A percentile compares a stretch with the other conserved stretches of the same genome.
Conservation (phyloP, 2,113 vertebrate genomes). For the Platysteira castanea region DNA sequence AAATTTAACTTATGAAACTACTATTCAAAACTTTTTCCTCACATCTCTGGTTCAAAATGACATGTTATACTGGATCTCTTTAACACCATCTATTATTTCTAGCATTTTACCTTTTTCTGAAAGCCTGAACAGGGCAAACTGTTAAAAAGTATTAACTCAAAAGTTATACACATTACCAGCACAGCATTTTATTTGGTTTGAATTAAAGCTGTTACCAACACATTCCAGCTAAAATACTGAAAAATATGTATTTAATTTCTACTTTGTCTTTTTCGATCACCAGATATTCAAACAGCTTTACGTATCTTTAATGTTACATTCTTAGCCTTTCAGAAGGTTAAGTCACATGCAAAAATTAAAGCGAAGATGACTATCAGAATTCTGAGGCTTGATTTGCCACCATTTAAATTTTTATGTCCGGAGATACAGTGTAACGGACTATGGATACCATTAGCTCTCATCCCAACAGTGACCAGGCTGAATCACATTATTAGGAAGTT, state of each 20-base stretch:
- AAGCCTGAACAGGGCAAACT: neutral
- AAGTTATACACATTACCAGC: neutral
- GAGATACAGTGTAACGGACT: neutral
- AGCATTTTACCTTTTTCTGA: neutral
- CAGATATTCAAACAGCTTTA: neutral
- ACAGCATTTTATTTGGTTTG: neutral
- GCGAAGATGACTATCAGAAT: neutral
- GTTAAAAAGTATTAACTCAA: neutral
- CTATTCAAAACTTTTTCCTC: neutral
- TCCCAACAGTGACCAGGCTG: neutral
- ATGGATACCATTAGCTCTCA: neutral
- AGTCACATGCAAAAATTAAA: neutral
- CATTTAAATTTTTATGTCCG: neutral
- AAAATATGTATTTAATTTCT: neutral
- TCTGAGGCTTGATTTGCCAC: neutral
- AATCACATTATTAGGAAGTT: accelerated
- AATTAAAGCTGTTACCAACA: neutral
- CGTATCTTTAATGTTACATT: neutral
- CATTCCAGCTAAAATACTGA: neutral
- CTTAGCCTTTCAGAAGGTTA: neutral
- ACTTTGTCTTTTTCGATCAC: neutral
- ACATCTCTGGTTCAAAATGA: neutral
- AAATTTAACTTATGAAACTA: neutral
- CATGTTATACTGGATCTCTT: neutral
- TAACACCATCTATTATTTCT: neutral